Percentiles rank a stretch among this genome's conserved stretches.
These are phyloP conservation scores for Drosophila eohydei DNA, from an alignment of 2,888 invertebrate genomes.

Conservation along the genomic window DNA sequence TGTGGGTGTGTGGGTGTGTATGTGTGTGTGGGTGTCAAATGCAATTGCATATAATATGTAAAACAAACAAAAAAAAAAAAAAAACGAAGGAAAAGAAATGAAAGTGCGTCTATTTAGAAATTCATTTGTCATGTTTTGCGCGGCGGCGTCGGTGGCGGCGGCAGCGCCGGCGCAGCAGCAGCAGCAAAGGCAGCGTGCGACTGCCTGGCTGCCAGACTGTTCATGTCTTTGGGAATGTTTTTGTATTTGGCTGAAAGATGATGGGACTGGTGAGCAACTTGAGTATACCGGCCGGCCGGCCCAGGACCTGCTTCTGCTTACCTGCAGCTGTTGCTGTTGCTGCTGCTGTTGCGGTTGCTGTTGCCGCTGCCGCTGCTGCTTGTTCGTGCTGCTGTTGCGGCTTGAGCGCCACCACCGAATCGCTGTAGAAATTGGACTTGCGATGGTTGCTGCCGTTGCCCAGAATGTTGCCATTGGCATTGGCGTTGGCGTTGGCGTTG, in stretches of 20 bases:
- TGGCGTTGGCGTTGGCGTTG: constrained; percentile 46
- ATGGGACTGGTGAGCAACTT: constrained; percentile 84
- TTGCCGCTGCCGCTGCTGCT: constrained; percentile 36
- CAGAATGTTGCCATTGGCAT: constrained; percentile 49
- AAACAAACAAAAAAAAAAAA: neutral
- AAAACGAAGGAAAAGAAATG: neutral
- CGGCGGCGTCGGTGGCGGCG: constrained; percentile 84
- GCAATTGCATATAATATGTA: neutral
- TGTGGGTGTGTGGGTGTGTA: neutral
- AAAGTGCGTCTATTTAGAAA: constrained; percentile 71
- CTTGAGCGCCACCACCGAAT: neutral
- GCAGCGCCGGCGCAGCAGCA: constrained; percentile 67
- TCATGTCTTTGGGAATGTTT: constrained; percentile 86
- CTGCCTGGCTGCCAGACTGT: constrained; percentile 61
- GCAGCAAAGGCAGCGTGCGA: constrained; percentile 43
- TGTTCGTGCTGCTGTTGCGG: constrained; percentile 28
- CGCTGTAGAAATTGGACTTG: constrained; percentile 8
- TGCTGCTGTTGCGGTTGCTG: constrained; percentile 31
- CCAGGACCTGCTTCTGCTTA: constrained; percentile 78
- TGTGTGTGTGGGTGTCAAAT: constrained; percentile 9
- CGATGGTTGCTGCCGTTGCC: constrained; percentile 51
- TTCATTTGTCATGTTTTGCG: constrained; percentile 85
- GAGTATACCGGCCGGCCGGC: constrained; percentile 83
- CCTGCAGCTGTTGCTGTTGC: constrained; percentile 59
- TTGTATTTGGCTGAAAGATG: constrained; percentile 85